phyloP scores from a whole-genome alignment of 2,797 vertebrate genomes.

The Falco berigora region DNA sequence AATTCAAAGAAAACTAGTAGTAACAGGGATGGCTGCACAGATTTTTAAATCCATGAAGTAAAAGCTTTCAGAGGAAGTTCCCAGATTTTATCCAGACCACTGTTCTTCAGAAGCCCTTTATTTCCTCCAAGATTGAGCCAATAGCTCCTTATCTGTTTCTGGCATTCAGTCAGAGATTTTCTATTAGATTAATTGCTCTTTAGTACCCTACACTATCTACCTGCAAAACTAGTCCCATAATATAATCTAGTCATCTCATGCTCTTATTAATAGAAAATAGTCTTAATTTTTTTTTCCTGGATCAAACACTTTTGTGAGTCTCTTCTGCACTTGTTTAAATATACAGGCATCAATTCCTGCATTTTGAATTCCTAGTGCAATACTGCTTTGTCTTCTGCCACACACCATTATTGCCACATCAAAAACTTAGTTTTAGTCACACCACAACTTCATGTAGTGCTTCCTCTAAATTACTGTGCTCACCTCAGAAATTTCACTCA shows the following conservation, averaged over 20 bases:
- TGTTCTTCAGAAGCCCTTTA: not conserved
- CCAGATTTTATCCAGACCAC: not conserved
- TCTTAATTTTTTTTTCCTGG: not conserved
- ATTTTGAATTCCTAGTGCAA: not conserved
- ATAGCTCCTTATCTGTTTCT: not conserved
- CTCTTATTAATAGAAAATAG: not conserved
- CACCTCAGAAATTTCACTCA: not conserved
- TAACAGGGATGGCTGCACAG: not conserved
- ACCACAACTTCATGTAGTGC: not conserved
- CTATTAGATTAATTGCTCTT: not conserved
- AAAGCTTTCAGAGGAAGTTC: not conserved
- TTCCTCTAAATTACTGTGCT: not conserved
- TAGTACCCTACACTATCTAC: not conserved
- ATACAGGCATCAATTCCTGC: not conserved
- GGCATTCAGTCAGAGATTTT: not conserved
- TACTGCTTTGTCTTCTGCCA: not conserved
- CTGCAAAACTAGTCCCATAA: not conserved
- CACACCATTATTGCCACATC: not conserved
- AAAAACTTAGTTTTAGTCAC: not conserved
- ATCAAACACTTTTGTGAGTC: not conserved
- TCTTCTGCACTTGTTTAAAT: not conserved
- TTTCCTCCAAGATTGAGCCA: not conserved
- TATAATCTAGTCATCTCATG: not conserved
- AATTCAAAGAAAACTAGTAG: not conserved
- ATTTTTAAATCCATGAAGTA: not conserved